These are phyloP conservation scores for Aplodontia rufa DNA, from an alignment of 2,113 vertebrate species.

Conservation along the genomic window DNA sequence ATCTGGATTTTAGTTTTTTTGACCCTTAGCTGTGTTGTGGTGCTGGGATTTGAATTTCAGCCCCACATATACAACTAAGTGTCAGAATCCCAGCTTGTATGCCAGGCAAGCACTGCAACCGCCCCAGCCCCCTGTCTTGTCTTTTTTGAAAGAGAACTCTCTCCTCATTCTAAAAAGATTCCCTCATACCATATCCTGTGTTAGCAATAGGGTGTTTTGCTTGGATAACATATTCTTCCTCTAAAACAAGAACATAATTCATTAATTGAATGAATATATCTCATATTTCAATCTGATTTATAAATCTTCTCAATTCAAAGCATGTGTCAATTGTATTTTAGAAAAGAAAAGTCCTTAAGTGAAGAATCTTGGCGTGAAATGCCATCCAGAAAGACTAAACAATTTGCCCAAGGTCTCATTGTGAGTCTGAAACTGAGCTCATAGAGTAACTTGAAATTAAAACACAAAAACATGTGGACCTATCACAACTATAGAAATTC, in stretches of 20 bases:
- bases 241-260: background rate
- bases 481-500: background rate
- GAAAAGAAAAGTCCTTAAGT: background rate
- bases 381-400: background rate
- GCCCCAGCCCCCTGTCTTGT: too few species aligned
- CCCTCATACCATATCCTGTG: background rate
- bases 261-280: background rate
- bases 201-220: background rate
- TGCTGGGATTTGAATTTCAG: too few species aligned
- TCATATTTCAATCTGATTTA: background rate
- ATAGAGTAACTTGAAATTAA: background rate
- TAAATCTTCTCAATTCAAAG: background rate
- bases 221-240: background rate
- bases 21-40: too few species aligned
- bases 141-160: conserved; percentile 1
- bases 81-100: too few species aligned
- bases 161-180: background rate
- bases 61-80: too few species aligned
- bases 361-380: background rate
- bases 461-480: background rate
- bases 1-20: too few species aligned
- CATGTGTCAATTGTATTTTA: background rate
- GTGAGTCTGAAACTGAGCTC: background rate
- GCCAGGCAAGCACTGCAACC: too few species aligned
- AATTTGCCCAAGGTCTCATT: conserved; percentile 14